A percentile compares a stretch with the other conserved stretches of the same genome.
Conservation (phyloP, 2,113 vertebrate species). For the Stomatorhinus ivindoensis region DNA sequence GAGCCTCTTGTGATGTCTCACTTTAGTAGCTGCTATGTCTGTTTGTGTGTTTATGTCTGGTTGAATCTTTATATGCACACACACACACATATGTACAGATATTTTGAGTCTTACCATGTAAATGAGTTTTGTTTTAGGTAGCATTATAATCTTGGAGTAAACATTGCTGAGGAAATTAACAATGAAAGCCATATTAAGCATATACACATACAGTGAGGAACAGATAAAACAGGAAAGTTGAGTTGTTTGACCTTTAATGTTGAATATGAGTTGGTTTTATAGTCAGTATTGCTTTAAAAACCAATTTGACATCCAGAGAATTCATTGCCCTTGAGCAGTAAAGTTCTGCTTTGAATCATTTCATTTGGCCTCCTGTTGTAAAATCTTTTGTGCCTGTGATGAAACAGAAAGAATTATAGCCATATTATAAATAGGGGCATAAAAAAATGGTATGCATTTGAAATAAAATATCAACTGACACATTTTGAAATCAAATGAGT, state of each 20-base stretch:
- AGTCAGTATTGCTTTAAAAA: not conserved
- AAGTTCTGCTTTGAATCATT: not conserved
- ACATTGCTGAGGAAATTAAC: not conserved
- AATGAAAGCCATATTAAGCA: not conserved
- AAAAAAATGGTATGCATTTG: not conserved
- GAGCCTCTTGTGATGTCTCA: not conserved
- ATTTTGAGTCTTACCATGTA: not conserved
- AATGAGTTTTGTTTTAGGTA: not conserved
- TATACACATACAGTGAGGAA: not conserved
- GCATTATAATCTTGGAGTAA: not conserved
- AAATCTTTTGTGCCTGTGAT: not conserved
- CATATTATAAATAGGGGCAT: not conserved
- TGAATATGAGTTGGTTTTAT: not conserved
- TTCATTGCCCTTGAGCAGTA: not conserved
- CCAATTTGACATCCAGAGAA: not conserved
- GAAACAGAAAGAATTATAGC: slow-evolving; percentile 9
- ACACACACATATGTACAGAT: not conserved
- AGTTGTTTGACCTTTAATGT: slow-evolving; percentile 9
- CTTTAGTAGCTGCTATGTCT: too few relatives aligned
- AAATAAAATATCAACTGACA: not conserved
- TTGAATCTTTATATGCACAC: not conserved
- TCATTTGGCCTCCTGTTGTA: not conserved
- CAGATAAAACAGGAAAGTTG: not conserved
- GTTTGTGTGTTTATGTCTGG: not conserved
- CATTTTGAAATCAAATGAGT: not conserved